A percentile compares a stretch with the other conserved stretches of the same genome.
These are phyloP conservation scores for Stratiolaelaps scimitus DNA, from an alignment of 1,140 invertebrate species.

Conservation along the genomic window DNA sequence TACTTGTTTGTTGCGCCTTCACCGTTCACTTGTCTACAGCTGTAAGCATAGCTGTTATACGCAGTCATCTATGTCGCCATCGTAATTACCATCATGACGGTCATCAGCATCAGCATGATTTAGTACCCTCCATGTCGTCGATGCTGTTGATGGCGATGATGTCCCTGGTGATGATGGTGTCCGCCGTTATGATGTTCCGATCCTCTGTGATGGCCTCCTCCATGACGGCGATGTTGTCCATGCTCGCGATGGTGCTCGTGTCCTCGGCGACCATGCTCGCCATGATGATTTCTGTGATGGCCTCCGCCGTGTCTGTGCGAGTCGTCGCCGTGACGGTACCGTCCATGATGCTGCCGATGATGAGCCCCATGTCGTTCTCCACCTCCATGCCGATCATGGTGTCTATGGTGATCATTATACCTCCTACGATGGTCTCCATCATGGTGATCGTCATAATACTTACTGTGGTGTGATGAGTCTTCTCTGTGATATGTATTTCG, in stretches of 20 bases:
- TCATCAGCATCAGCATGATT: not conserved
- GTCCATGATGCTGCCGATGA: conserved; percentile 34
- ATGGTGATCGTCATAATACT: conserved; percentile 34
- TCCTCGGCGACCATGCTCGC: conserved; percentile 29
- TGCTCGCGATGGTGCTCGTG: conserved; percentile 34
- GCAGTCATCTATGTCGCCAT: no score
- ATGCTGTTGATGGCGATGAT: conserved; percentile 2
- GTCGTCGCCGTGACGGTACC: conserved; percentile 20
- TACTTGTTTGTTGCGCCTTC: no score
- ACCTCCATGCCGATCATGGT: conserved; percentile 34
- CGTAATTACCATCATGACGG: no score
- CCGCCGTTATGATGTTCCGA: not conserved
- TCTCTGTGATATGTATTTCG: conserved; percentile 36
- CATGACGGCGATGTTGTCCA: conserved; percentile 29
- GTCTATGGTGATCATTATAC: conserved; percentile 31
- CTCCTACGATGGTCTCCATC: conserved; percentile 32
- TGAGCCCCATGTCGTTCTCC: conserved; percentile 31
- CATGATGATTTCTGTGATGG: conserved; percentile 6
- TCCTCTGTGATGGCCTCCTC: conserved; percentile 4
- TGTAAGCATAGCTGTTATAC: no score
- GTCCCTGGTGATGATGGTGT: conserved; percentile 10
- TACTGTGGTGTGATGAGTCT: conserved; percentile 33
- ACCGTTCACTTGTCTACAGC: no score
- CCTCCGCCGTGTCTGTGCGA: conserved; percentile 14
- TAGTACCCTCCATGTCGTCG: conserved; percentile 12